Conservation (phyloP, 2,113 vertebrate genomes). For the Grantiella picta region DNA sequence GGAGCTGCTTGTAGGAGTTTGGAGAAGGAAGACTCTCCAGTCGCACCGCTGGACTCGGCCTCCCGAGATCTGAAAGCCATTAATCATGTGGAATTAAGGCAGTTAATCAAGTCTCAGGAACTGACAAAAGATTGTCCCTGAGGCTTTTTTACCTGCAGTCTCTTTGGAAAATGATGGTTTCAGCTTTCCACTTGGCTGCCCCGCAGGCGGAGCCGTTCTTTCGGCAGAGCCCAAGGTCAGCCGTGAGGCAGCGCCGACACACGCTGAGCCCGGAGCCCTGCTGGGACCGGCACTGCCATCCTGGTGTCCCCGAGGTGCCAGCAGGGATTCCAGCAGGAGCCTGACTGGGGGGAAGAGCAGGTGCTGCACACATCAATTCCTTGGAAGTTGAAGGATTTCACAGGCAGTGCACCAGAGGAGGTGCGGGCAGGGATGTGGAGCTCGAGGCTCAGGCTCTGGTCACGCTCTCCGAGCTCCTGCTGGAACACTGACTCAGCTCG, state of each 20-base stretch:
- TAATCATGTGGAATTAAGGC: constrained; percentile 76
- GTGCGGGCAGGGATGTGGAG: neutral
- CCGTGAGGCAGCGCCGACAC: neutral
- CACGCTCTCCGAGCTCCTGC: neutral
- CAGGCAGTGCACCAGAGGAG: neutral
- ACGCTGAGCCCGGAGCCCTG: neutral
- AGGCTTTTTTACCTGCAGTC: constrained; percentile 64
- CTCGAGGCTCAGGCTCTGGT: neutral
- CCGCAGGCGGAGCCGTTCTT: neutral
- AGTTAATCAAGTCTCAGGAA: constrained; percentile 70
- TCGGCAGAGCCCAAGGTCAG: constrained; percentile 65
- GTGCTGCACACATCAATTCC: neutral
- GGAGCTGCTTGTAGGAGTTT: neutral
- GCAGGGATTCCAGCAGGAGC: neutral
- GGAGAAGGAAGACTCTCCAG: constrained; percentile 9
- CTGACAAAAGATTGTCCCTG: constrained; percentile 59
- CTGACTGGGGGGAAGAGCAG: neutral
- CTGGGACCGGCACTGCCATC: neutral
- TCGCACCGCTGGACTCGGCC: neutral
- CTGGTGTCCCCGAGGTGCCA: neutral
- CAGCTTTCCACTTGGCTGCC: constrained; percentile 57
- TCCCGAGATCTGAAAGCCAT: constrained; percentile 50
- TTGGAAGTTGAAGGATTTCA: neutral
- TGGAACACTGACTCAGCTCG: neutral
- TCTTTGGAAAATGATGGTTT: constrained; percentile 65